phyloP scores from a whole-genome alignment of 2,888 invertebrate genomes.

The Trichopria drosophilae region DNA sequence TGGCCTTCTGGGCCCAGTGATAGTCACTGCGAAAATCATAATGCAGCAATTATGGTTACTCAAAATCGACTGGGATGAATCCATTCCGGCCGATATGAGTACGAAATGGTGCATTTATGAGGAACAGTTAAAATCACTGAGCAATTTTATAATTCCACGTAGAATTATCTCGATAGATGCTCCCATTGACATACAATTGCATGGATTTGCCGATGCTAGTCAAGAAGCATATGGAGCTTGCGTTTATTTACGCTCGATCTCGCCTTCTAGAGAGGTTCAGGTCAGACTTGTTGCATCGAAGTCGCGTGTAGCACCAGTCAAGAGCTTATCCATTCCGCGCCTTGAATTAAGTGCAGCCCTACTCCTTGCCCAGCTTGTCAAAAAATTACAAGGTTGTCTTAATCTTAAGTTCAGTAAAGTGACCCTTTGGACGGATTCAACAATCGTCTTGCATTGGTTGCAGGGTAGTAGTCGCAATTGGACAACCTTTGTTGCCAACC shows the following conservation, averaged over 20 bases:
- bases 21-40: background rate
- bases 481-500: conserved; percentile 16
- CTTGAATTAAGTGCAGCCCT: conserved; percentile 21
- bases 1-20: background rate
- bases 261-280: background rate
- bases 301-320: conserved; percentile 7
- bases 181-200: background rate
- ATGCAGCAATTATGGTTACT: background rate
- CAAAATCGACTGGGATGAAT: conserved; percentile 20
- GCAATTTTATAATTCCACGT: conserved; percentile 5
- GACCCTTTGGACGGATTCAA: conserved; percentile 18
- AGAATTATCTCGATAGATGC: background rate
- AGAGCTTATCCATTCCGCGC: conserved; percentile 12
- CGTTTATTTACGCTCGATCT: conserved; percentile 1
- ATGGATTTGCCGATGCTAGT: conserved; percentile 13
- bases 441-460: conserved; percentile 19
- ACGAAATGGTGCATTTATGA: conserved; percentile 1
- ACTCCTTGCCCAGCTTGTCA: conserved; percentile 16
- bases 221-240: conserved; percentile 17
- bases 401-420: conserved; percentile 1
- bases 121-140: background rate
- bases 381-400: conserved; percentile 4
- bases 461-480: conserved; percentile 7
- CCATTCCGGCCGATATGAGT: background rate
- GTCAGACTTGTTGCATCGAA: conserved; percentile 6